Percentiles rank a stretch among this genome's conserved stretches.
phyloP scores from a whole-genome alignment of 2,888 invertebrate species.

The Tetragnatha montana region DNA sequence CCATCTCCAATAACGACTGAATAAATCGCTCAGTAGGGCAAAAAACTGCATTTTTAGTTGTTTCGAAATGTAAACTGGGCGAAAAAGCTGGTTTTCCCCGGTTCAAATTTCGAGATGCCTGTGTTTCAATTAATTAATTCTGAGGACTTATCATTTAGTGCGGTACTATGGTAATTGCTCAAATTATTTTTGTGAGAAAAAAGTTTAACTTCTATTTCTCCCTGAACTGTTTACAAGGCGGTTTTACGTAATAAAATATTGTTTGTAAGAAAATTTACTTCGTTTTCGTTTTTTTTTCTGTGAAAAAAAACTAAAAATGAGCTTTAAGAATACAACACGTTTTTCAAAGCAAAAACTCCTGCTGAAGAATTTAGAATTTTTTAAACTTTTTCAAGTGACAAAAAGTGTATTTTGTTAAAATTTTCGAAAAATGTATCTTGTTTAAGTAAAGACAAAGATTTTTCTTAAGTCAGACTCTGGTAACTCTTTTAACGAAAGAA shows the following conservation, averaged over 20 bases:
- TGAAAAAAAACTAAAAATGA: neutral
- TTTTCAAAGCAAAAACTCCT: neutral
- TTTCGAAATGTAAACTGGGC: slow-evolving; percentile 2
- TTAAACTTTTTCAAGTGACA: neutral
- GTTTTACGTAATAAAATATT: neutral
- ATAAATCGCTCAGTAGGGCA: neutral
- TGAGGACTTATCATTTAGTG: neutral
- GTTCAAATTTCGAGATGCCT: neutral
- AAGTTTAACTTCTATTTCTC: neutral
- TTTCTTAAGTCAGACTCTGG: neutral
- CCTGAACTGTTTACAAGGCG: neutral
- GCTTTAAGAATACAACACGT: neutral
- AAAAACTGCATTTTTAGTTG: neutral
- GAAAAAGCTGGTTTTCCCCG: neutral
- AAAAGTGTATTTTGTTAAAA: neutral
- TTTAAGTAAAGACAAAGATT: neutral
- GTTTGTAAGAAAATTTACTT: neutral
- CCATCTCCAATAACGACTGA: neutral
- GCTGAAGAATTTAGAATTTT: neutral
- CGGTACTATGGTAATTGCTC: neutral
- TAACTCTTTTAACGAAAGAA: neutral
- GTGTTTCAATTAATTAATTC: neutral
- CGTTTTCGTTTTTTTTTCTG: neutral
- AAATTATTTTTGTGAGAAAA: neutral
- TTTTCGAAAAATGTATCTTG: neutral